phyloP scores from a whole-genome alignment of 2,113 vertebrate genomes.

The Cathartes aura region DNA sequence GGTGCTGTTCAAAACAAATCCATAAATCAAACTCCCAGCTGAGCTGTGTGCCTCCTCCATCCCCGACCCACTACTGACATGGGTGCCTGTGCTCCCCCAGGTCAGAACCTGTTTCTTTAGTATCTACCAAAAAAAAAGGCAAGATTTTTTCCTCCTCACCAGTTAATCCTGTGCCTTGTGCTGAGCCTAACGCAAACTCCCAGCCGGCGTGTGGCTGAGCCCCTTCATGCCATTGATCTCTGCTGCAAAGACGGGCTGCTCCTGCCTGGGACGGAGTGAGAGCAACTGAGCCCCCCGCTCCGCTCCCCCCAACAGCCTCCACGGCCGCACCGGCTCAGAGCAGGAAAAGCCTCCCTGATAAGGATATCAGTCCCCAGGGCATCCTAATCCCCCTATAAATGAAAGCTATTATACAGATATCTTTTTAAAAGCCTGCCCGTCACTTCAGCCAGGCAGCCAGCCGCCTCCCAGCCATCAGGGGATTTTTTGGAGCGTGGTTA shows the following conservation, averaged over 20 bases:
- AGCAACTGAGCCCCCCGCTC: accelerated
- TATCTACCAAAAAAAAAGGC: not conserved
- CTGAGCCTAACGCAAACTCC: not conserved
- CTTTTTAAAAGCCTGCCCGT: not conserved
- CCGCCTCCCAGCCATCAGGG: accelerated
- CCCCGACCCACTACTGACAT: accelerated
- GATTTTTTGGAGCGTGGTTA: accelerated
- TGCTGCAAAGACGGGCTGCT: not conserved
- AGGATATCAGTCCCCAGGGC: conserved; percentile 61
- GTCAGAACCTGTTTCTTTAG: not conserved
- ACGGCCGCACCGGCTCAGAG: accelerated
- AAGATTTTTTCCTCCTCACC: not conserved
- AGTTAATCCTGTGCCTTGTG: not conserved
- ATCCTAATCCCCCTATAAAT: conserved; percentile 34
- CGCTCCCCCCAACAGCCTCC: not conserved
- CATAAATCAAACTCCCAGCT: not conserved
- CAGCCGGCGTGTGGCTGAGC: accelerated
- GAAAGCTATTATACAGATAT: not conserved
- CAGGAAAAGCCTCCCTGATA: conserved; percentile 10
- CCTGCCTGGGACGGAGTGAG: accelerated
- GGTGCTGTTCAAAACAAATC: not conserved
- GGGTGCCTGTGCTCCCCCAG: accelerated
- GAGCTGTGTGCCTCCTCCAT: not conserved
- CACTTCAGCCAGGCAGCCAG: not conserved
- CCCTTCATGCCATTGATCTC: accelerated